A percentile compares a stretch with the other conserved stretches of the same genome.
Conservation (phyloP, 2,888 invertebrate species). For the Pycnomerus fuliginosus region DNA sequence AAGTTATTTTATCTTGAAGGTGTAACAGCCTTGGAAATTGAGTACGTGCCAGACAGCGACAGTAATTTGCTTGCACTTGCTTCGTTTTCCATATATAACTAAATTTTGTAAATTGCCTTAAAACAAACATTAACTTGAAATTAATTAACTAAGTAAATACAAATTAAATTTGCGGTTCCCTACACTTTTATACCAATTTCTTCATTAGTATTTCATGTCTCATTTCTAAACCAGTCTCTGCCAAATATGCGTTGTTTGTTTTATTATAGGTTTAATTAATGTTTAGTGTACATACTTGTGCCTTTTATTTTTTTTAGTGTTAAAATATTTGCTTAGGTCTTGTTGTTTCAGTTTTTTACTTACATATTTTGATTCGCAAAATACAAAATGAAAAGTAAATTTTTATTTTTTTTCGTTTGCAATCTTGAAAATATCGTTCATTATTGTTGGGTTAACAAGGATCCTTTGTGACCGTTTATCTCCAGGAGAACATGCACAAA, state of each 20-base stretch:
- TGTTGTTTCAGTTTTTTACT: too few relatives aligned
- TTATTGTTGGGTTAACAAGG: too few relatives aligned
- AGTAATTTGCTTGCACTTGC: conserved; percentile 1
- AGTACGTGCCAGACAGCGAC: conserved; percentile 11
- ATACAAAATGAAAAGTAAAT: too few relatives aligned
- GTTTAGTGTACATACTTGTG: too few relatives aligned
- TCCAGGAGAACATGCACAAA: too few relatives aligned
- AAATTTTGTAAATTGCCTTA: conserved; percentile 15
- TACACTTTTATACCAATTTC: conserved; percentile 30
- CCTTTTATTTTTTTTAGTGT: too few relatives aligned
- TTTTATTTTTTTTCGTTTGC: too few relatives aligned
- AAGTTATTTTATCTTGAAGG: conserved; percentile 22
- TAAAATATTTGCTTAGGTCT: too few relatives aligned
- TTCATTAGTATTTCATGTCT: conserved; percentile 22
- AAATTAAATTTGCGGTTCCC: conserved; percentile 29
- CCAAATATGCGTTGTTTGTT: conserved; percentile 1
- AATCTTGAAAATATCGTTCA: too few relatives aligned
- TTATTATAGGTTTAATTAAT: conserved; percentile 6
- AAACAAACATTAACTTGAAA: conserved; percentile 18
- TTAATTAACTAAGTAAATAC: conserved; percentile 29
- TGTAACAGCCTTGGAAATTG: conserved; percentile 16
- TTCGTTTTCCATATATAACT: conserved; percentile 13
- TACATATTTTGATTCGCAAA: too few relatives aligned
- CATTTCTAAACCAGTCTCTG: conserved; percentile 1
- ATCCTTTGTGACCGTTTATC: too few relatives aligned